Base-by-base conservation (phyloP, 2,113 vertebrate genomes). In the Tachysurus vachellii region DNA sequence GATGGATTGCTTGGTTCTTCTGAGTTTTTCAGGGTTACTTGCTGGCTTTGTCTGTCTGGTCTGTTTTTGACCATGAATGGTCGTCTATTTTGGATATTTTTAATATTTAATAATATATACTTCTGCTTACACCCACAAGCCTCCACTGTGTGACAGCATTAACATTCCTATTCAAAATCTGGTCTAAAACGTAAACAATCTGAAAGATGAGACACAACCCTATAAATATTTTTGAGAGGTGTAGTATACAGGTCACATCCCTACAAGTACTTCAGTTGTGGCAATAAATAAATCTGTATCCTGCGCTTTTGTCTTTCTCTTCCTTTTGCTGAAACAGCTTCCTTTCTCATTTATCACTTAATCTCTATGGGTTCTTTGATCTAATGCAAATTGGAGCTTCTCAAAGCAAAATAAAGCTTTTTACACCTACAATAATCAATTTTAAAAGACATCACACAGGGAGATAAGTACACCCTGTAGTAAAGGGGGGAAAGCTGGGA, bases 221-320 rank as follows among this genome's bases (percentile, higher is more conserved):
- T 42, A 79, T 66, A 82, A 47, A 85, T 31, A 36, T 44, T 77
- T 54, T 73, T 85, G 28, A 84, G 28, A 85, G 36, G 77, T 59
- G 21, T 61, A 71, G 64, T 8, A 62, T 85, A 57, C 59, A 85
- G 82, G 82, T 85, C 68, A 50, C 73, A 26, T 42, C 57, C 50
- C 36, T 73, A 44, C 7, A 14, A 59, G 62, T 56, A 57, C 31
- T 80, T 86, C 9, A 54, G 70, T 23, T 54, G 14, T 54, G 59
- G 80, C 86, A 86, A 89, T 89, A 89, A 81, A 84, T 21, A 66
- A 88, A 88, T 89, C 86, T 44, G 81, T 84, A 86, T 88, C 80
- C 84, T 59, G 53, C 31, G 6, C 70, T 56, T 62, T 77, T 47
- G 13, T 26, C 12, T 56, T 77, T 77, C 70, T 42, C 28, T 62